Evolutionary conservation across 2,888 invertebrate genomes (phyloP).

Genomic region (Ochlodes sylvanus): DNA sequence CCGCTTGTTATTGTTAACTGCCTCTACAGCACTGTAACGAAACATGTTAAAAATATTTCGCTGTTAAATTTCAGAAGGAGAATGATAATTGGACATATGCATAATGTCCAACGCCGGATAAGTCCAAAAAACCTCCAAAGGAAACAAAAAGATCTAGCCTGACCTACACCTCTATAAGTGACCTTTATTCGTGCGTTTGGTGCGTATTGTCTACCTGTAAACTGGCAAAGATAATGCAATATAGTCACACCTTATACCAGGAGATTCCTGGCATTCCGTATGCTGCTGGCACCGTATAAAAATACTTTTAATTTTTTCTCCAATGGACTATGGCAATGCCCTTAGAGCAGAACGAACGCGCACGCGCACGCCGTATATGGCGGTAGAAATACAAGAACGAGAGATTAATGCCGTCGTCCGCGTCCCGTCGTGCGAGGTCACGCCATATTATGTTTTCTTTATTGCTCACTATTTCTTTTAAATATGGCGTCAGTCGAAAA

Average conservation of each 20-base stretch:
- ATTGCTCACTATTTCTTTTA: slow-evolving; percentile 56
- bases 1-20: too few species aligned
- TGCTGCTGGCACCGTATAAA: neutral
- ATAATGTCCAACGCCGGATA: too few species aligned
- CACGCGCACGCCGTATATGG: slow-evolving; percentile 78
- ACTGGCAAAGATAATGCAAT: neutral
- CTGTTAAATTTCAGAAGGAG: too few species aligned
- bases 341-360: slow-evolving; percentile 59
- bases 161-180: too few species aligned
- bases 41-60: too few species aligned
- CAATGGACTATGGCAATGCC: slow-evolving; percentile 56
- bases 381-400: slow-evolving; percentile 73
- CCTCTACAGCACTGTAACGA: too few species aligned
- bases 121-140: too few species aligned
- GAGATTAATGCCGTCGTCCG: slow-evolving; percentile 70
- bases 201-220: neutral
- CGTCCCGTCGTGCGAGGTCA: slow-evolving; percentile 61
- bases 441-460: slow-evolving; percentile 66
- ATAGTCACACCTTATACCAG: neutral
- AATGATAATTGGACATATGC: too few species aligned
- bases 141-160: too few species aligned
- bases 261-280: neutral
- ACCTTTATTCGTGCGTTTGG: too few species aligned
- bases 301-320: slow-evolving; percentile 30
- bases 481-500: slow-evolving; percentile 42